A percentile compares a stretch with the other conserved stretches of the same genome.
These are phyloP conservation scores for Channa striata DNA, from an alignment of 2,797 vertebrate species.

Conservation along the genomic window DNA sequence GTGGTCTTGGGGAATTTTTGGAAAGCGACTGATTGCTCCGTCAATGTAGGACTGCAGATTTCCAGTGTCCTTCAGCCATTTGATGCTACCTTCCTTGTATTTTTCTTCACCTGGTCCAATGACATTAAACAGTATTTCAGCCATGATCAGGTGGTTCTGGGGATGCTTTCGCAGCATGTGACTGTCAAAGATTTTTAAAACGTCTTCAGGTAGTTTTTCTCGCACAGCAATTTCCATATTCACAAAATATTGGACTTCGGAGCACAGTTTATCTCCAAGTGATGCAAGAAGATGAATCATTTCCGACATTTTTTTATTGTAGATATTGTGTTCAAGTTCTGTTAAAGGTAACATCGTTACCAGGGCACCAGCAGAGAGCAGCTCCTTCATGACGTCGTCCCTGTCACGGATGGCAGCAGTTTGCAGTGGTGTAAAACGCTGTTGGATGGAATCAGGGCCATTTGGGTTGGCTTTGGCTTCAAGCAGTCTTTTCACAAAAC, in stretches of 20 bases:
- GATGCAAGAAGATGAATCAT: constrained; percentile 29
- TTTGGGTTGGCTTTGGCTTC: constrained; percentile 49
- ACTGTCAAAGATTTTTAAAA: constrained; percentile 19
- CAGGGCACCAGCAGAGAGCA: constrained; percentile 35
- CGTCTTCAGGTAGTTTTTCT: constrained; percentile 10
- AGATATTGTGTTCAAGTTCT: rapidly evolving
- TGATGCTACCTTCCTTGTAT: constrained; percentile 44
- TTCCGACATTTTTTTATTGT: constrained; percentile 36
- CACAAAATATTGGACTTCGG: constrained; percentile 4
- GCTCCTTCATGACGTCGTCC: constrained; percentile 42
- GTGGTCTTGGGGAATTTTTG: neutral
- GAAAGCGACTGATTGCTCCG: constrained; percentile 43
- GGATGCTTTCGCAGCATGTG: constrained; percentile 64
- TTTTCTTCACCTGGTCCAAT: rapidly evolving
- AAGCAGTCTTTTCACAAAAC: constrained; percentile 57
- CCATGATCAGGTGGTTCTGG: constrained; percentile 5
- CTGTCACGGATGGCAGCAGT: constrained; percentile 22
- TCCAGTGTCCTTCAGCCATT: constrained; percentile 62
- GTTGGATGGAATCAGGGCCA: rapidly evolving
- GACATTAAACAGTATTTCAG: constrained; percentile 32
- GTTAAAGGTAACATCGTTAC: rapidly evolving
- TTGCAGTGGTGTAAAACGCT: constrained; percentile 30
- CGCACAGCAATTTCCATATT: rapidly evolving
- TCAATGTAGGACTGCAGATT: constrained; percentile 52
- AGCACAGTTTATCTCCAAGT: constrained; percentile 17